Base-by-base conservation (phyloP, 1,140 invertebrate genomes). In the Leptinotarsa lineolata region DNA sequence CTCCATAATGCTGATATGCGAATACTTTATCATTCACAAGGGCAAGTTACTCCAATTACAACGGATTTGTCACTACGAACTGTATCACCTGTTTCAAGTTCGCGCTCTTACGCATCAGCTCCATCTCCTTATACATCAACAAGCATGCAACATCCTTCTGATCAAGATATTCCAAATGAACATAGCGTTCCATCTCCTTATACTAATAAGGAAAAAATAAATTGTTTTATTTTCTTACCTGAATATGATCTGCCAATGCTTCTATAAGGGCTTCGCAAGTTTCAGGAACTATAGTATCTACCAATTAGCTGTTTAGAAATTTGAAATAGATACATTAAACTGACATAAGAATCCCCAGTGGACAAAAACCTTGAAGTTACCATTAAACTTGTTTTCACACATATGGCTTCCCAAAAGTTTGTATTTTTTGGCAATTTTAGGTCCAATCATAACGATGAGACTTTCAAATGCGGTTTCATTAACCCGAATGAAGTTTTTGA, bases 391-490 rank as follows among this genome's bases (percentile, higher is more conserved):
- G 72, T 76, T 76, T 74, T 45, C 15, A 72, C 30, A 22, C 73
- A 67, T 61, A 82, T 78, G 30, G 79, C 75, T 72, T 78, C 74
- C 69, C 81, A 60, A 44, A 68, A 78, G 16, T 74, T 73, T 44
- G 81, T 82, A 71, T 81, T 77, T 70, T 78, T 72, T 77, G 20
- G 24, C 65, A 44, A 82, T 81, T 76, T 76, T 78, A 65, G 74
- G 66, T 68, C 69, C 74, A 65, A 75, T 66, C 72, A 83, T 24
- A 44, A 39, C 22, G 16, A 67, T 13, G 16, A 65, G 24, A 16
- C 21, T 21, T 21, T 65, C 20, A 65, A 68, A n/a, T 54, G 2
- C 45, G 8, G 67, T 68, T 68, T 13, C 6, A 45, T 73, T 44
- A 68, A 73, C 54, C 71, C 30, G 8, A 30, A 8, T 30, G 30